Evolutionary conservation across 2,797 vertebrate species (phyloP).

Genomic region (Syngnathus rostellatus): DNA sequence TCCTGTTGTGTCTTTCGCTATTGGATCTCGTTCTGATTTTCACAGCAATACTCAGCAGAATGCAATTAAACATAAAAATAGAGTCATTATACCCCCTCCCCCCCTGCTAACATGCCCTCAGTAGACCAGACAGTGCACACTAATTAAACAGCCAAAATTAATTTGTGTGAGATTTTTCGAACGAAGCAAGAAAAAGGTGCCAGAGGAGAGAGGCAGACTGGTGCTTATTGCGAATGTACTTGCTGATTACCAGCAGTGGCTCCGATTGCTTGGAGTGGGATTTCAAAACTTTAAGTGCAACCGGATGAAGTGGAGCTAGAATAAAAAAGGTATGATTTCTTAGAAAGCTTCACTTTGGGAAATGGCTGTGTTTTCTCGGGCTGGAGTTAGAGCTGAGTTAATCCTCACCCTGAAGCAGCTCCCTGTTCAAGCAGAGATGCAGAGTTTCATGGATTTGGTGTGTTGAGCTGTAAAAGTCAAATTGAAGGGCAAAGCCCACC

Average conservation of each 20-base stretch:
- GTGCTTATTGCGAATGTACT: slow-evolving; percentile 20
- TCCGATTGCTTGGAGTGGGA: slow-evolving; percentile 28
- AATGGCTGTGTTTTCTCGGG: slow-evolving; percentile 37
- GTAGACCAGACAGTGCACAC: slow-evolving; percentile 23
- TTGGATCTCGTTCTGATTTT: slow-evolving; percentile 21
- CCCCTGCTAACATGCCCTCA: slow-evolving; percentile 30
- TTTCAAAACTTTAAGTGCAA: slow-evolving; percentile 25
- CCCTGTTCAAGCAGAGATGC: slow-evolving; percentile 15
- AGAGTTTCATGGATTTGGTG: slow-evolving; percentile 3
- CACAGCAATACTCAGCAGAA: slow-evolving; percentile 23
- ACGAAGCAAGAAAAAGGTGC: slow-evolving; percentile 28
- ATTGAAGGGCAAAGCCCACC: slow-evolving; percentile 32
- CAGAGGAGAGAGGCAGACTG: slow-evolving; percentile 11
- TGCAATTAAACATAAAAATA: slow-evolving; percentile 31
- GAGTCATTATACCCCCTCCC: slow-evolving; percentile 6
- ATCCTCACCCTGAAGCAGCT: slow-evolving; percentile 47
- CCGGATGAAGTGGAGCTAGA: slow-evolving; percentile 12
- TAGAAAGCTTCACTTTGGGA: slow-evolving; percentile 32
- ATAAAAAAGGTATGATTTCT: slow-evolving; percentile 28
- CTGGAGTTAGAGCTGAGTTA: slow-evolving; percentile 50
- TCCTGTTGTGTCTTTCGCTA: slow-evolving; percentile 14
- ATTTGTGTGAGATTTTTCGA: slow-evolving; percentile 42
- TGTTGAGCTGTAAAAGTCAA: slow-evolving; percentile 37
- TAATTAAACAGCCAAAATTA: slow-evolving; percentile 58
- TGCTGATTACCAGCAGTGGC: slow-evolving; percentile 35